Evolutionary conservation across 2,888 invertebrate genomes (phyloP), one percentile per base, ranked within the genome.

Genomic region (Acleris sparsana): DNA sequence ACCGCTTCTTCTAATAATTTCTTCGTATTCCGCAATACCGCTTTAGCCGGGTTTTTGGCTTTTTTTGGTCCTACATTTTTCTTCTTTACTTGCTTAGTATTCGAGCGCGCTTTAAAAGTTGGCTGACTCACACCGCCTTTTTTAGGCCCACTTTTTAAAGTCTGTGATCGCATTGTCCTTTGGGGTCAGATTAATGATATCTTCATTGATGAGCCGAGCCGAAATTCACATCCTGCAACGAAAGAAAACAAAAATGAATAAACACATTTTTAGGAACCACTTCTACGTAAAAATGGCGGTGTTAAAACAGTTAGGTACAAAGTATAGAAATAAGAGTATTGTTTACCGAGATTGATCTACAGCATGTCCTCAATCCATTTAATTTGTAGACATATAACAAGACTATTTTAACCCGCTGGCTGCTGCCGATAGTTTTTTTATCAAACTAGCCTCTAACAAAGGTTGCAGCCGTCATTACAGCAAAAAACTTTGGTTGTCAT

Each of bases 111-210:
- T 75, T 89, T 91, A 61, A 87, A 79, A 69, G 85, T 76, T 79
- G 86, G 80, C 85, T 88, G 92, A 78, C 74, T 85, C 67, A 85
- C 79, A 72, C 82, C 85, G 77, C 88, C 91, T 83, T 91, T 92
- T 82, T 89, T 92, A 80, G 88, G 84, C 79, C 83, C 82, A 78
- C 87, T 80, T 87, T 92, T 93, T 71, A 90, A 82, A 79, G 86
- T 79, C 77, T 91, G 92, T 79, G 92, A 90, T 88, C 92, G 89
- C 92, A 92, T 92, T 89, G 85, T 91, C 84, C 76, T 81, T 78
- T 80, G 74, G 80, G 80, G 82, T 88, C 82, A 84, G 79, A 75
- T 82, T 74, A 82, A 79, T 75, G 72, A 81, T 84, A 80, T 77
- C 75, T 80, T 81, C 89, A 88, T 92, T 82, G 88, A 89, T 80